phyloP scores from a whole-genome alignment of 2,797 vertebrate genomes.

The Brotula barbata region DNA sequence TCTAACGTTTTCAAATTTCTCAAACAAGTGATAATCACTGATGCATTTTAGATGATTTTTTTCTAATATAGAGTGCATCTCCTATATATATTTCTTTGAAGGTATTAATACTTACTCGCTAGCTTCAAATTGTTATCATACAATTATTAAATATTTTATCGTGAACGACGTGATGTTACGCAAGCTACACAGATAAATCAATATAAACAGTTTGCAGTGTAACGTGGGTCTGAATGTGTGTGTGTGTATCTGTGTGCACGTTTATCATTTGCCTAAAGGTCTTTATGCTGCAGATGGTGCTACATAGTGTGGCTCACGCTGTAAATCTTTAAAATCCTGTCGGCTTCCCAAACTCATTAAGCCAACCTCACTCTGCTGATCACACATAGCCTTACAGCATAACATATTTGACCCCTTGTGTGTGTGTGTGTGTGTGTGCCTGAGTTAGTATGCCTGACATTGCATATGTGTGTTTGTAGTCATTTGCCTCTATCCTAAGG shows the following conservation, averaged over 20 bases:
- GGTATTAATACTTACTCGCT: too few species aligned
- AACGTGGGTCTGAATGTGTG: not conserved
- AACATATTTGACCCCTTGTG: constrained; percentile 48
- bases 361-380: constrained; percentile 64
- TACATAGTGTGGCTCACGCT: constrained; percentile 40
- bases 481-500: constrained; percentile 13
- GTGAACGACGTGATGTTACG: not conserved
- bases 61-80: too few species aligned
- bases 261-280: constrained; percentile 42
- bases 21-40: too few species aligned
- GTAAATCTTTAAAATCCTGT: constrained; percentile 54
- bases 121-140: not conserved
- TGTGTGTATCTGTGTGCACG: constrained; percentile 1
- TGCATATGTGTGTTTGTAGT: not conserved
- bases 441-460: constrained; percentile 1
- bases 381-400: constrained; percentile 45
- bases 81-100: too few species aligned
- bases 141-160: not conserved
- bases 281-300: constrained; percentile 35
- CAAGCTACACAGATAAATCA: not conserved
- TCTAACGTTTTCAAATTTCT: too few species aligned
- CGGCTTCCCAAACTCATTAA: constrained; percentile 66
- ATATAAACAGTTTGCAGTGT: not conserved
- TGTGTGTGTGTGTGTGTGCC: constrained; percentile 13
- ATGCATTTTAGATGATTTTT: too few species aligned